These are phyloP conservation scores for Paramuricea clavata DNA, from an alignment of 92 coral and sea anemone species.

Conservation along the genomic window DNA sequence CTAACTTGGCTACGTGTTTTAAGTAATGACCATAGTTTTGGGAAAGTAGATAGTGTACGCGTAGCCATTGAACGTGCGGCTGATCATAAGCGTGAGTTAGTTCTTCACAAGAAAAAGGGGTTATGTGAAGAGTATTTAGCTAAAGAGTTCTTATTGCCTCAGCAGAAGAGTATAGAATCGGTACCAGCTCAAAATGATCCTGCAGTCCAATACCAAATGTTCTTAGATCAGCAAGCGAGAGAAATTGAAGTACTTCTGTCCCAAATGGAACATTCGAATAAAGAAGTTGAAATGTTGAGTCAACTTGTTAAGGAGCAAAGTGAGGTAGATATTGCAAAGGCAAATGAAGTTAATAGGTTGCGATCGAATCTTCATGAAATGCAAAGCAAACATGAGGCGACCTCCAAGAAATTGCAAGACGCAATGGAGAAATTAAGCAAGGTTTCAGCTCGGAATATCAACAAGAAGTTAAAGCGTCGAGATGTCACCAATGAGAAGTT, in stretches of 20 bases:
- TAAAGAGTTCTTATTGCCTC: no score
- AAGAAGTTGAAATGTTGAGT: conserved; percentile 28
- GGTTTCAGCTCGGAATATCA: conserved; percentile 34
- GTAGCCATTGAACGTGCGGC: no score
- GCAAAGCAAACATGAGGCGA: no score
- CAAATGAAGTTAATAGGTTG: not conserved
- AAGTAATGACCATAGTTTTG: not conserved
- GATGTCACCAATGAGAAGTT: not conserved
- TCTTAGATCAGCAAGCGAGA: not conserved
- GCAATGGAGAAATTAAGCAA: not conserved
- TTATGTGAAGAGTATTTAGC: no score
- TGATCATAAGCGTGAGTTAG: no score
- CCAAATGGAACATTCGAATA: conserved; percentile 21
- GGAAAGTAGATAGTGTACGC: no score
- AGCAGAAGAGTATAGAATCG: no score
- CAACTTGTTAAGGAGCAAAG: conserved; percentile 22
- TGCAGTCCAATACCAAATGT: not conserved
- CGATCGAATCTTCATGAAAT: no score
- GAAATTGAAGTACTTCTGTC: conserved; percentile 27
- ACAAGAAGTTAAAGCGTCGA: conserved; percentile 29
- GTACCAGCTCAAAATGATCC: no score
- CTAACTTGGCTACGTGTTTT: no score
- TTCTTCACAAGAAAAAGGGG: no score
- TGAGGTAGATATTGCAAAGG: not conserved
- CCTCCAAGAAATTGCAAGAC: no score